Conservation (phyloP, 2,113 vertebrate genomes). For the Trochalopteron elliotii region DNA sequence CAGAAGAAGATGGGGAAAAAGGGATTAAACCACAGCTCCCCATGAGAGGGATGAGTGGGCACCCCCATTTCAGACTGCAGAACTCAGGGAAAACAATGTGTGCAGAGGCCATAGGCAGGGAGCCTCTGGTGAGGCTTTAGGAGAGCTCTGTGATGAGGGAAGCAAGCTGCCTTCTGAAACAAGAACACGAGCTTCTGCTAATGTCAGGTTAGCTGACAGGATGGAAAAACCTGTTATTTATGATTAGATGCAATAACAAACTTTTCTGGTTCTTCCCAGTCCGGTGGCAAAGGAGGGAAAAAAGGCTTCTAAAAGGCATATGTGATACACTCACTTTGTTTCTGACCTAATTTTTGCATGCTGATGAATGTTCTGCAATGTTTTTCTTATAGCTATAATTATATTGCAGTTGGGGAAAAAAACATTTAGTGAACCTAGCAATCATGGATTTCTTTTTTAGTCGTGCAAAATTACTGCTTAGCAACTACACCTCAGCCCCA, state of each 20-base stretch:
- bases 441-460: conserved; percentile 30
- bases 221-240: background rate
- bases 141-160: background rate
- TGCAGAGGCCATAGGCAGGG: fast-evolving
- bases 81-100: background rate
- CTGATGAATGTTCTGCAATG: background rate
- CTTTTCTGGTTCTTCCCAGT: background rate
- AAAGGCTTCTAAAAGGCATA: background rate
- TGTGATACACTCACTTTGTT: background rate
- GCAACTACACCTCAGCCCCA: background rate
- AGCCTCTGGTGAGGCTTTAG: background rate
- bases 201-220: background rate
- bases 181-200: background rate
- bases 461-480: conserved; percentile 24
- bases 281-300: background rate
- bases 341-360: background rate
- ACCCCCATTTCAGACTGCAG: background rate
- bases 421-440: background rate
- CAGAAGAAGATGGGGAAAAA: background rate
- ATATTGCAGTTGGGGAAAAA: background rate
- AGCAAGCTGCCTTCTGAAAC: background rate
- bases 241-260: background rate
- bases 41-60: fast-evolving
- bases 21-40: background rate
- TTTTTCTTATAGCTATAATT: conserved; percentile 14